Base-by-base conservation (phyloP, 2,113 vertebrate species). In the Chaetodon auriga region DNA sequence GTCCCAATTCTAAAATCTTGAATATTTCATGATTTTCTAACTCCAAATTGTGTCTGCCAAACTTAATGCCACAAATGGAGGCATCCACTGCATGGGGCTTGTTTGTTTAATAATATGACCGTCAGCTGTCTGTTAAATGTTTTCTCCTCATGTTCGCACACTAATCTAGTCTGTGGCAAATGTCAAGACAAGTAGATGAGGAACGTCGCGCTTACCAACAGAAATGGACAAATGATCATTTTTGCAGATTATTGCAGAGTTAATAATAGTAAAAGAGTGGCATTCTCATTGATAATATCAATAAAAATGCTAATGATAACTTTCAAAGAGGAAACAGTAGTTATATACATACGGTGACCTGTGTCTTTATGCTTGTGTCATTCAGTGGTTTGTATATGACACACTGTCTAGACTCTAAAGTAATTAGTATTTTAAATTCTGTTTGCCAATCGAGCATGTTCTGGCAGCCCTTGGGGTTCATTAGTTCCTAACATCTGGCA, bases 401-500 rank as follows among this genome's bases (percentile, higher is more conserved):
- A 90, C 76, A 68, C 58, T 68, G 80, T 77, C 69, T 81, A 81
- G 77, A 78, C 62, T 63, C 53, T 79, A 78, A 83, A 81, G 74
- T 87, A 84, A 92, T 88, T 87, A 82, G 75, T 80, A 80, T 81
- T 91, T 90, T 89, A 87, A 89, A 89, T 86, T 89, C 57, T 73
- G 72, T 88, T 81, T 84, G 74, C 78, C 83, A 84, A 85, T 91
- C 82, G 86, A 75, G 53, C 81, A 81, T 83, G 61, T 83, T 85
- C 76, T 88, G 81, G 76, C 70, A 88, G 86, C 87, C 85, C 74
- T 90, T 86, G 80, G 80, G 82, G 91, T 91, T 93, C 93, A 94
- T 94, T 93, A 91, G 87, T 87, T 85, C 60, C 54, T 81, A 88
- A 88, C 87, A 91, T 90, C 87, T 91, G 88, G 76, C 87, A 86